Evolutionary conservation across 2,888 invertebrate genomes (phyloP), one percentile per base, ranked within the genome.

Genomic region (Hirtodrosophila alboralis): DNA sequence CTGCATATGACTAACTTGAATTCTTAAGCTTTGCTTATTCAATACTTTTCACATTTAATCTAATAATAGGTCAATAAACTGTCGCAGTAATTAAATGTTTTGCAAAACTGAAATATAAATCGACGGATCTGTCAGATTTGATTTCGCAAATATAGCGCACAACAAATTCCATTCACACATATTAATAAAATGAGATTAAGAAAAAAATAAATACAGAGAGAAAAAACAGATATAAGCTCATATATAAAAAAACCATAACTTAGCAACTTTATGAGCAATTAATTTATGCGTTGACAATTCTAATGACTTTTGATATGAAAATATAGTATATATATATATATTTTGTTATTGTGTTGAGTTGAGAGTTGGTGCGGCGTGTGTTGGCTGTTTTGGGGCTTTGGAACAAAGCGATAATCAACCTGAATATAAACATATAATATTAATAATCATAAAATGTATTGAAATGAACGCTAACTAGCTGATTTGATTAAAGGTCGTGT

Each of bases 281-380:
- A 88, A 88, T 88, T 87, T 88, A 87, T 88, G 87, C 88, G 88
- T 88, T 88, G 88, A 88, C 88, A 88, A 88, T 87, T 88, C 87
- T 86, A 88, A 88, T 81, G 88, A 83, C 75, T 77, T 62, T 75
- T 80, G 77, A 77, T 83, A 71, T 72, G 54, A 45, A 56, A 54
- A 64, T 21, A 64, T 13, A 44, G 16, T 34, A 53, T 37, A 26
- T 36, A 41, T 37, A 49, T 47, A 36, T 45, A 37, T 31, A 37
- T 37, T 37, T 34, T 51, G 47, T 28, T 48, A 9, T n/a, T 52
- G 47, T 51, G 56, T 44, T 45, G 13, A 47, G 40, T 45, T 65
- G 49, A 57, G 40, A 37, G 41, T 26, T 44, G 52, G 40, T n/a
- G 40, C 36, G 45, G 63, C 58, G 63, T 73, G 73, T 75, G 67